Percentiles rank a stretch among this genome's conserved stretches.
Evolutionary conservation across 2,888 invertebrate species (phyloP).

Genomic region (Clistopyga incitator): DNA sequence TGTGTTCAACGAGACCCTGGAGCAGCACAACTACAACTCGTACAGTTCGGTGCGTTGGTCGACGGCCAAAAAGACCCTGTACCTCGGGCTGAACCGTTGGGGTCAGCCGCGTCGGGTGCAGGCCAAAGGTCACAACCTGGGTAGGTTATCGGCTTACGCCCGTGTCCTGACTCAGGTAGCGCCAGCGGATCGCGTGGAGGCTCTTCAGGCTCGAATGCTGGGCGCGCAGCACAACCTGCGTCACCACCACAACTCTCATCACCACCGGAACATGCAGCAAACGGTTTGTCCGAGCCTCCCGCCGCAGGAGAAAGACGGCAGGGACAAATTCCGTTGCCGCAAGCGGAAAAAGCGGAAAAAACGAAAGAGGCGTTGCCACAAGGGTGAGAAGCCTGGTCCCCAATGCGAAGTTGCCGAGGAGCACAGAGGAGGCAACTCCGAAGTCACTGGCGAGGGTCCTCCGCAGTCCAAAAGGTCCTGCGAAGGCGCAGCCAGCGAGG

Average conservation of each 20-base stretch:
- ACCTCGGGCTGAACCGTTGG: conserved; percentile 91
- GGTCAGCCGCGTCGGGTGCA: conserved; percentile 91
- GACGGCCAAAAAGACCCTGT: conserved; percentile 88
- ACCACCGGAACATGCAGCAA: conserved; percentile 76
- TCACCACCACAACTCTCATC: conserved; percentile 75
- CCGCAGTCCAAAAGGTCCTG: conserved; percentile 79
- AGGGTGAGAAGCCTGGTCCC: conserved; percentile 76
- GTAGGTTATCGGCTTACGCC: conserved; percentile 91
- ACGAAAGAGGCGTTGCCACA: conserved; percentile 80
- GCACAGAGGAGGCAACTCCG: conserved; percentile 32
- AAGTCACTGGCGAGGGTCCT: conserved; percentile 64
- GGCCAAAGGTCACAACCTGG: conserved; percentile 88
- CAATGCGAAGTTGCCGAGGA: conserved; percentile 72
- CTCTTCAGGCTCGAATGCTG: conserved; percentile 84
- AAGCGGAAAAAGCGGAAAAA: conserved; percentile 86
- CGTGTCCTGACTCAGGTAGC: conserved; percentile 89
- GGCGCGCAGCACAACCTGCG: conserved; percentile 77
- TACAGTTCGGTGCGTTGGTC: conserved; percentile 92
- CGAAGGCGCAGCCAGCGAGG: conserved; percentile 78
- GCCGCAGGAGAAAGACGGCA: conserved; percentile 78
- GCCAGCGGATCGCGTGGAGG: conserved; percentile 85
- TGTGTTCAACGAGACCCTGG: conserved; percentile 94
- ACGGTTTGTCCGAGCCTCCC: conserved; percentile 80
- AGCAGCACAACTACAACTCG: conserved; percentile 93
- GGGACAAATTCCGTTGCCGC: conserved; percentile 84